Evolutionary conservation across 2,113 vertebrate species (phyloP).

Genomic region (Spermophilus dauricus): DNA sequence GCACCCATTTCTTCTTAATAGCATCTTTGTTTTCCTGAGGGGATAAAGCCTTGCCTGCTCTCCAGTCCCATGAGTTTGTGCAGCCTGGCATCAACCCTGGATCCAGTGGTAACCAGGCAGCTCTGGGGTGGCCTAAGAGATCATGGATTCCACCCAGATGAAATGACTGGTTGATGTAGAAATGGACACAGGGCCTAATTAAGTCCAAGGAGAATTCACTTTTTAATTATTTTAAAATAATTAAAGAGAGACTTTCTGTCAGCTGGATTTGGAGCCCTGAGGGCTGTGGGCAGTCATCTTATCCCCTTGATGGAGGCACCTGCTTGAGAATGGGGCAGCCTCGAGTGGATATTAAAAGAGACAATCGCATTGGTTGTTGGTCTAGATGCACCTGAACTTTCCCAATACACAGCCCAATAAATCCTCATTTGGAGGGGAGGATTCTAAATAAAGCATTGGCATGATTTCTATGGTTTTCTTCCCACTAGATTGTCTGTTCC

Average conservation of each 20-base stretch:
- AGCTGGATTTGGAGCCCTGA: background rate
- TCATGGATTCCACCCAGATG: background rate
- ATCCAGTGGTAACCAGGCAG: background rate
- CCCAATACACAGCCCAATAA: background rate
- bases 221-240: background rate
- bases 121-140: background rate
- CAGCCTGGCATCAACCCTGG: background rate
- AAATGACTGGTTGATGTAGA: background rate
- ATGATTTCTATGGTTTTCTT: background rate
- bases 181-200: background rate
- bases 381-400: background rate
- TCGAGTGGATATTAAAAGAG: background rate
- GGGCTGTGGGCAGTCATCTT: background rate
- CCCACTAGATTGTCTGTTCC: background rate
- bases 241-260: background rate
- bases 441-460: background rate
- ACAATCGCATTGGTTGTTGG: accelerated
- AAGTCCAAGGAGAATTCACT: background rate
- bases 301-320: background rate
- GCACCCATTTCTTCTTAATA: background rate
- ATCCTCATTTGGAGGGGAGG: background rate
- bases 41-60: background rate
- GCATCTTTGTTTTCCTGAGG: background rate
- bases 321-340: background rate
- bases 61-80: background rate